phyloP scores from a whole-genome alignment of 2,888 invertebrate species.

The Salpingus planirostris region DNA sequence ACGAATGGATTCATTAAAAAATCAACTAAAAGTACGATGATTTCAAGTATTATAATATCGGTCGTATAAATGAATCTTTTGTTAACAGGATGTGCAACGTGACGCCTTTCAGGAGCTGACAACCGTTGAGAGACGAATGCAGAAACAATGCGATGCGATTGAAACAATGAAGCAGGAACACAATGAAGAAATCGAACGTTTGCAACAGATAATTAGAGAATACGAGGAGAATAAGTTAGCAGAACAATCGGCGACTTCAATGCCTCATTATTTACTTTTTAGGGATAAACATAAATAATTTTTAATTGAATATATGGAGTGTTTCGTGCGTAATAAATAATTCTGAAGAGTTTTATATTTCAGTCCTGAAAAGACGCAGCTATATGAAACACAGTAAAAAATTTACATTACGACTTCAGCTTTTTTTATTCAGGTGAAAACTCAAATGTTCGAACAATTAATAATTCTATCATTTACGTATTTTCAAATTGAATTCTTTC shows the following conservation, averaged over 20 bases:
- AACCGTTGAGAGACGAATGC: constrained; percentile 44
- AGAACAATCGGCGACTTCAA: constrained; percentile 31
- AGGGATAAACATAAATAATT: constrained; percentile 33
- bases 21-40: constrained; percentile 44
- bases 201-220: constrained; percentile 41
- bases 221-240: constrained; percentile 40
- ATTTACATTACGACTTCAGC: no score
- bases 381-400: no score
- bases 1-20: constrained; percentile 44
- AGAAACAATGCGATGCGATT: constrained; percentile 42
- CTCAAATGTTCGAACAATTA: constrained; percentile 1
- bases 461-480: not conserved
- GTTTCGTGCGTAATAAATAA: no score
- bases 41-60: constrained; percentile 3
- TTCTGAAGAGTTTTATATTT: no score
- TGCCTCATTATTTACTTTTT: constrained; percentile 34
- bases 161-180: constrained; percentile 44
- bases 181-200: constrained; percentile 40
- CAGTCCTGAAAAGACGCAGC: no score
- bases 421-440: not conserved
- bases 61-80: not conserved
- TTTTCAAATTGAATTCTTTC: not conserved
- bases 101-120: constrained; percentile 46
- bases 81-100: constrained; percentile 43
- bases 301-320: no score